Conservation (phyloP, 2,888 invertebrate species). For the Netelia inedita region DNA sequence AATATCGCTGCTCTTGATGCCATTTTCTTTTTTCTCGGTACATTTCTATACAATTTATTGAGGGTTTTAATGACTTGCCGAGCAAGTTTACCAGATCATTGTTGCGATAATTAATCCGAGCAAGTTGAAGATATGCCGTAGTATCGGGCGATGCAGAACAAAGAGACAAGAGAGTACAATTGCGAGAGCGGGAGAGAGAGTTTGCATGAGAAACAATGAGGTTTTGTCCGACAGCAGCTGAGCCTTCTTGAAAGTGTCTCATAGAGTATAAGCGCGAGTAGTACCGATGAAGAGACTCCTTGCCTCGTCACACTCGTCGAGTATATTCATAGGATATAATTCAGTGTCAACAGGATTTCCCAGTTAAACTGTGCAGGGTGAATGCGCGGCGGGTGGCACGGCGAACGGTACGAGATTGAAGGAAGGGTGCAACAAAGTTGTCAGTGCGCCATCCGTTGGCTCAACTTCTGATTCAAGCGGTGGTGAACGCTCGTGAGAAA, state of each 20-base stretch:
- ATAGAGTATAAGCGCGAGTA: too few species aligned
- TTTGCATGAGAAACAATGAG: constrained; percentile 7
- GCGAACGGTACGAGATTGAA: neutral
- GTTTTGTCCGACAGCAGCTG: neutral
- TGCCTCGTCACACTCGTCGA: constrained; percentile 45
- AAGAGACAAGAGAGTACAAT: too few species aligned
- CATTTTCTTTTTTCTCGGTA: constrained; percentile 21
- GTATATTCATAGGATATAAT: constrained; percentile 57
- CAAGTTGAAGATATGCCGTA: too few species aligned
- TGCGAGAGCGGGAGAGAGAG: too few species aligned
- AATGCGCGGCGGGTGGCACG: neutral
- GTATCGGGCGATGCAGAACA: too few species aligned
- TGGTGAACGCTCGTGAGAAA: constrained; percentile 19
- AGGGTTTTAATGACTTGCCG: neutral
- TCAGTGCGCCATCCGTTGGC: constrained; percentile 21
- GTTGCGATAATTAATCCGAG: neutral
- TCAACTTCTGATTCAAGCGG: constrained; percentile 49
- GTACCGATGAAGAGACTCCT: constrained; percentile 7
- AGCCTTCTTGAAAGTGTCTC: neutral
- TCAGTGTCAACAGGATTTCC: constrained; percentile 60
- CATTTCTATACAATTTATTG: neutral
- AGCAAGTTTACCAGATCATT: constrained; percentile 20
- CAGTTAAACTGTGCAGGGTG: constrained; percentile 31
- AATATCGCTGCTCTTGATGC: constrained; percentile 17
- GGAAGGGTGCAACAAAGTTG: constrained; percentile 51